Base-by-base conservation (phyloP, 2,113 vertebrate species). In the Fregetta grallaria region DNA sequence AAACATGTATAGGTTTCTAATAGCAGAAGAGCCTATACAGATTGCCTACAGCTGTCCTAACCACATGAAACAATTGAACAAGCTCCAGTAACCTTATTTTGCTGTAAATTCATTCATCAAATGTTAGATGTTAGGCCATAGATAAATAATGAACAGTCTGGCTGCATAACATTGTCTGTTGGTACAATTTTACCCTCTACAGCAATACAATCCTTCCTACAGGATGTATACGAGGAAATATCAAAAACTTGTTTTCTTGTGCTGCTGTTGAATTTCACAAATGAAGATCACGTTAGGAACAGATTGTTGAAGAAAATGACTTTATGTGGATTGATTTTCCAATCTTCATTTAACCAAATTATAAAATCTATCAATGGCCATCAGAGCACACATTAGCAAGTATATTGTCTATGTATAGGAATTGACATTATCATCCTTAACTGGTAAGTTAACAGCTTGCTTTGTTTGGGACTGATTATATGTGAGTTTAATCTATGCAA, bases 41-140 rank as follows among this genome's bases (percentile, higher is more conserved):
- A 98, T 97, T 98, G 97, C 95, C 97, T 92, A 92, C 97, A 98
- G 98, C 98, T 98, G 98, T 95, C 79, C 87, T 93, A 68, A 92
- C 98, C 97, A 98, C 98, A 98, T 97, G 97, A 98, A 98, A 98
- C 96, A 87, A 82, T 65, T 95, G 87, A 93, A 86, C 92, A 59
- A 96, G 92, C 92, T 95, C 95, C 88, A 75, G 90, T 86, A 97
- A 97, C 88, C 94, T 85, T 67, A 72, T 81, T 96, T 97, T 97
- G 94, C 93, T 96, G 95, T 94, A 91, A 84, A 96, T 77, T 92
- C 94, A 92, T 97, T 97, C 93, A 97, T 97, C 94, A 97, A 90
- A 67, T 34, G 84, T 96, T 97, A 74, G 92, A 88, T 89, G 83
- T 90, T 90, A 84, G n/a, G 89, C 86, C 88, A 92, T 16, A 92